A percentile compares a stretch with the other conserved stretches of the same genome.
Evolutionary conservation across 2,797 vertebrate species (phyloP).

Genomic region (Silurus aristotelis): DNA sequence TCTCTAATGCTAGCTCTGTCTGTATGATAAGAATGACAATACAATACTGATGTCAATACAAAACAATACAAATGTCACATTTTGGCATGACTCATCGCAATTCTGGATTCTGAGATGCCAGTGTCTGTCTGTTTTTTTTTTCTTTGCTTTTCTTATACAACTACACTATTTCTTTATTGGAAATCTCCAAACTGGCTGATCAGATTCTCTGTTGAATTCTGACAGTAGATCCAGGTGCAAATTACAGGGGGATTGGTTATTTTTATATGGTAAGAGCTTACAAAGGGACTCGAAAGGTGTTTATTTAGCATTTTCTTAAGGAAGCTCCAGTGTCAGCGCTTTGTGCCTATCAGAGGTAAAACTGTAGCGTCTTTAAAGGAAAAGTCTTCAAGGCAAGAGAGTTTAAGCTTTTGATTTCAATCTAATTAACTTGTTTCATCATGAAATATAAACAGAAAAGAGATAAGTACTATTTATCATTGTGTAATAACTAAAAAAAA

Average conservation of each 20-base stretch:
- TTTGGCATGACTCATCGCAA: background rate
- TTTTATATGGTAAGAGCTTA: background rate
- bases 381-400: background rate
- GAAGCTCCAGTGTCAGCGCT: background rate
- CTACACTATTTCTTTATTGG: too few relatives aligned
- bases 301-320: background rate
- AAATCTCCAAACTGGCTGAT: background rate
- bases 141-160: background rate
- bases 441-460: too few relatives aligned
- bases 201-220: background rate
- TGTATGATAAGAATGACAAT: background rate
- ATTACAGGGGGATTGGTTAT: background rate
- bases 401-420: background rate
- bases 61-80: constrained; percentile 3
- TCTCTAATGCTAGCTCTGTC: background rate
- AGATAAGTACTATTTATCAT: too few relatives aligned
- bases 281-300: background rate
- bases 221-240: background rate
- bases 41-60: background rate
- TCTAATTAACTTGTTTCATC: too few relatives aligned
- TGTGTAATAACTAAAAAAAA: background rate
- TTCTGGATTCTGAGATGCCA: background rate
- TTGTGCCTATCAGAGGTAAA: background rate
- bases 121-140: background rate
- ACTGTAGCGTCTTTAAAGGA: too few relatives aligned